Conservation (phyloP, 2,888 invertebrate genomes). For the Drosophila nigricruria region DNA sequence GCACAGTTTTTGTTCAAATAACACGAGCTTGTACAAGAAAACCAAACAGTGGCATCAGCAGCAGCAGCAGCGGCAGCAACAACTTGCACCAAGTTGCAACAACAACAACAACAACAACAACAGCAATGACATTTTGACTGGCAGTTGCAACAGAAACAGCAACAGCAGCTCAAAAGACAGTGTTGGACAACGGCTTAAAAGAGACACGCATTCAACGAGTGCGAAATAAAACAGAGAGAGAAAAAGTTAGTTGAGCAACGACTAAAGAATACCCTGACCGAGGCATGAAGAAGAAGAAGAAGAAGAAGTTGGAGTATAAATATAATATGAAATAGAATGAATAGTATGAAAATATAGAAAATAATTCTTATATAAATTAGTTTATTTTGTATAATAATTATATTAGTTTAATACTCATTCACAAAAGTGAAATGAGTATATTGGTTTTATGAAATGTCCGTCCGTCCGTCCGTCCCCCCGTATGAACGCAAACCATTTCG, state of each 20-base stretch:
- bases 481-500: too few species aligned
- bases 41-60: conserved; percentile 57
- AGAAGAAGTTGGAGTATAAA: not conserved
- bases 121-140: conserved; percentile 42
- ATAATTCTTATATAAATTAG: too few species aligned
- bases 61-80: conserved; percentile 36
- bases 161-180: conserved; percentile 66
- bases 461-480: too few species aligned
- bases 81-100: conserved; percentile 42
- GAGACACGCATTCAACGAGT: conserved; percentile 22
- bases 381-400: too few species aligned
- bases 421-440: too few species aligned
- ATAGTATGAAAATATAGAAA: too few species aligned
- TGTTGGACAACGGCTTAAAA: conserved; percentile 54
- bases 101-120: conserved; percentile 67
- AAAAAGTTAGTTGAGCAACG: not conserved
- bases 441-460: too few species aligned
- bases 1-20: conserved; percentile 76
- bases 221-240: conserved; percentile 18
- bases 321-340: not conserved
- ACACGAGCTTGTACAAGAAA: conserved; percentile 75
- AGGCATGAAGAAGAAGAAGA: too few species aligned
- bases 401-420: too few species aligned
- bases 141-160: conserved; percentile 54
- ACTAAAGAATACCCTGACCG: not conserved